Conservation (phyloP, 30 jellyfish, hydroid and myxozoan genomes). For the Hydractinia symbiolongicarpus region DNA sequence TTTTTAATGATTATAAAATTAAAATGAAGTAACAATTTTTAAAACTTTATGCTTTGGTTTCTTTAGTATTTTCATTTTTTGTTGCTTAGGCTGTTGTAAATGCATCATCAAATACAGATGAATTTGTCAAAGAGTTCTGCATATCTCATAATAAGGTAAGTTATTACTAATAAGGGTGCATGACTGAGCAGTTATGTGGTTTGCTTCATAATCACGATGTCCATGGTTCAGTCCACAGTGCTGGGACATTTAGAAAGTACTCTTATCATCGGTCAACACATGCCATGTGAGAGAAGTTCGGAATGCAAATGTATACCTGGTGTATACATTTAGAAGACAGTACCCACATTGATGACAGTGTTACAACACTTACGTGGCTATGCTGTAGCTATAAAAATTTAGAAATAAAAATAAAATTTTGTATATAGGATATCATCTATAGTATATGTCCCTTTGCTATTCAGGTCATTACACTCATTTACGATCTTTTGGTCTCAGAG, state of each 20-base stretch:
- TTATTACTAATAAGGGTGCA: neutral
- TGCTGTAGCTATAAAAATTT: neutral
- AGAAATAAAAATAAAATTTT: neutral
- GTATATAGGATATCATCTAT: too few species aligned
- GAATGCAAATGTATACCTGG: too few species aligned
- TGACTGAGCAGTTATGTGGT: neutral
- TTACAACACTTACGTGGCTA: too few species aligned
- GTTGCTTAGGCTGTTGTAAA: conserved; percentile 57
- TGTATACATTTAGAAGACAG: too few species aligned
- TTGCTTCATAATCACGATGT: too few species aligned
- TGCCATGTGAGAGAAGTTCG: too few species aligned
- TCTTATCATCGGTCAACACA: too few species aligned
- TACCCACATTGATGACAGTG: too few species aligned
- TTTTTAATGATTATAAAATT: neutral
- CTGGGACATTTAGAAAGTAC: too few species aligned
- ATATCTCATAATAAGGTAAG: conserved; percentile 57
- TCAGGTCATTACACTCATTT: conserved; percentile 41
- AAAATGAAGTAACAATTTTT: neutral
- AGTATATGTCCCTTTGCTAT: neutral
- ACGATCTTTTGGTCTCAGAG: conserved; percentile 57
- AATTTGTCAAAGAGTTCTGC: conserved; percentile 57
- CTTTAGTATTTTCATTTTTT: too few species aligned
- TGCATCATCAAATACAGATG: conserved; percentile 71
- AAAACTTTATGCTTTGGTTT: too few species aligned
- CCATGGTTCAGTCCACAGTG: too few species aligned